These are phyloP conservation scores for Cinclus cinclus DNA, from an alignment of 2,113 vertebrate genomes.

Conservation along the genomic window DNA sequence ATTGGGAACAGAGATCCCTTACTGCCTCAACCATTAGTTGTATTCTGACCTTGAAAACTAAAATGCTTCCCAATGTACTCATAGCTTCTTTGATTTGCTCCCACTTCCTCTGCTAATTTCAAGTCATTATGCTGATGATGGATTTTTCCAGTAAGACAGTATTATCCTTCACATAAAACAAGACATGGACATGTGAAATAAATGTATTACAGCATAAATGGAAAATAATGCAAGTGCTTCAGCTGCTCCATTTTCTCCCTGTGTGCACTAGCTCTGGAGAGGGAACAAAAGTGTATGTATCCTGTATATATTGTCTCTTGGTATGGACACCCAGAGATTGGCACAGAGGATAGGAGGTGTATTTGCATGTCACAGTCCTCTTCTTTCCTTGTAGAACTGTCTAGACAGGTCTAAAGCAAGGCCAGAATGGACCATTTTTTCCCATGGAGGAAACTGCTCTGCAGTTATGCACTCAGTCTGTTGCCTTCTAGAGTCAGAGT, in stretches of 20 bases:
- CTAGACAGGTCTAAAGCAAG: neutral
- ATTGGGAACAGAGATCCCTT: neutral
- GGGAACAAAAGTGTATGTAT: neutral
- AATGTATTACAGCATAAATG: neutral
- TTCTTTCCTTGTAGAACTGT: neutral
- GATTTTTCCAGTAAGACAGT: neutral
- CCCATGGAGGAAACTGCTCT: neutral
- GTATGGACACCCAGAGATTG: fast-evolving
- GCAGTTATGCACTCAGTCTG: neutral
- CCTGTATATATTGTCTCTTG: neutral
- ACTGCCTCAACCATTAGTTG: neutral
- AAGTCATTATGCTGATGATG: neutral
- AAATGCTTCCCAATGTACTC: fast-evolving
- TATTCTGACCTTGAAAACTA: neutral
- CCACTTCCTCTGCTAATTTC: neutral
- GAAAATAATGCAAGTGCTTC: neutral
- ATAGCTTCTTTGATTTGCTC: neutral
- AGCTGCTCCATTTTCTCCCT: neutral
- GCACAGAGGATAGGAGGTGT: neutral
- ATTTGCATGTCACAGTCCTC: neutral
- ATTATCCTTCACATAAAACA: neutral
- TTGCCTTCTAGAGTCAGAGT: neutral
- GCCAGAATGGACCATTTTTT: neutral
- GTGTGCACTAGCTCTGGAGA: neutral
- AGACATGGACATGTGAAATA: neutral